These are phyloP conservation scores for Forbesichthys papilliferus DNA, from an alignment of 2,113 vertebrate genomes.

Conservation along the genomic window DNA sequence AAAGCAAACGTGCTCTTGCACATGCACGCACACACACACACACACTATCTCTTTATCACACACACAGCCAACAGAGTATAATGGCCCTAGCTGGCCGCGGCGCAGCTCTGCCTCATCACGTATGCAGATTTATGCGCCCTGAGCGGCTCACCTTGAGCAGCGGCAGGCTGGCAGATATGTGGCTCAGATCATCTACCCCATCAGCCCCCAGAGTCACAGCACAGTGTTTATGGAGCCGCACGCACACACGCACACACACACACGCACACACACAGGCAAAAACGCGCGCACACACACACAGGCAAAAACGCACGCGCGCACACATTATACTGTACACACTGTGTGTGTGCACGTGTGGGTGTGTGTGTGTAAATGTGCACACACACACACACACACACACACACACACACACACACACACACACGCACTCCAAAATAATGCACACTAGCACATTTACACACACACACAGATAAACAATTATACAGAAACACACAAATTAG, in stretches of 20 bases:
- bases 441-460: conserved; percentile 1
- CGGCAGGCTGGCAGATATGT: conserved; percentile 51
- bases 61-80: conserved; percentile 53
- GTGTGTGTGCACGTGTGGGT: too few species aligned
- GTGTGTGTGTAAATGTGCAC: background rate
- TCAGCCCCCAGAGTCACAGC: conserved; percentile 60
- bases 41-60: background rate
- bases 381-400: background rate
- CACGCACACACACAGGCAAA: background rate
- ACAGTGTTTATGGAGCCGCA: conserved; percentile 51
- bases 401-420: background rate
- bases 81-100: conserved; percentile 63
- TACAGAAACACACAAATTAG: conserved; percentile 22
- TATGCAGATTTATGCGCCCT: conserved; percentile 71
- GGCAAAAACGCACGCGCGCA: conserved; percentile 13
- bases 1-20: conserved; percentile 3
- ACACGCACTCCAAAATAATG: conserved; percentile 8
- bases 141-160: conserved; percentile 67
- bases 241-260: conserved; percentile 12
- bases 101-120: conserved; percentile 53
- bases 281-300: conserved; percentile 25
- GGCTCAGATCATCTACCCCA: conserved; percentile 62
- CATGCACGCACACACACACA: background rate
- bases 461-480: background rate
- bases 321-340: background rate